Evolutionary conservation across 1,140 invertebrate genomes (phyloP).

Genomic region (Meloidogyne exigua): DNA sequence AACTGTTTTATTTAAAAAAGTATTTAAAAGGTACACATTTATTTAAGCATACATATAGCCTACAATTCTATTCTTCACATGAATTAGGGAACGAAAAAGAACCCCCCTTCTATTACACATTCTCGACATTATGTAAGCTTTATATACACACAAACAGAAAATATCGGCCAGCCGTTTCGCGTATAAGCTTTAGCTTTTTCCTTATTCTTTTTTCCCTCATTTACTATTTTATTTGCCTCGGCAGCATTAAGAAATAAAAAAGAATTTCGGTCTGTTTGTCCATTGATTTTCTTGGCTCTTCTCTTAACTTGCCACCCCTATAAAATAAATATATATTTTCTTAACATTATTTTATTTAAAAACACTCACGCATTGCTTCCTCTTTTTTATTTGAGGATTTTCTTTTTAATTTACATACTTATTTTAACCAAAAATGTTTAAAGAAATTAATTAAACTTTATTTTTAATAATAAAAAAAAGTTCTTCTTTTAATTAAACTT

Average conservation of each 20-base stretch:
- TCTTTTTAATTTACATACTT: no score
- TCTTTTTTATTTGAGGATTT: no score
- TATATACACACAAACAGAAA: background rate
- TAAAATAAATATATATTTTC: background rate
- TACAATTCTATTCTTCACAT: background rate
- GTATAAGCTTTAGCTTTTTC: background rate
- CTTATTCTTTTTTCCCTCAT: background rate
- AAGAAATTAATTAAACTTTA: no score
- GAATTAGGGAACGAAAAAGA: background rate
- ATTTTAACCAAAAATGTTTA: no score
- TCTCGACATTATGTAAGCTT: background rate
- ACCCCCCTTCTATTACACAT: background rate
- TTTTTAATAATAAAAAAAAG: no score
- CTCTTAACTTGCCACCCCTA: background rate
- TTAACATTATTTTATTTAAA: background rate
- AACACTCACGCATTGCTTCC: background rate
- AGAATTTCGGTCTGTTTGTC: background rate
- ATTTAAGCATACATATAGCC: background rate
- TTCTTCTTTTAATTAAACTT: background rate
- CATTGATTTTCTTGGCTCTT: background rate
- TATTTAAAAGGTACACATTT: background rate
- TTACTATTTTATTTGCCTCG: background rate
- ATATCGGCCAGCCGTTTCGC: background rate
- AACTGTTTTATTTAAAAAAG: no score
- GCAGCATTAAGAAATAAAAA: background rate